Conservation (phyloP, 2,888 invertebrate species). For the Caenorhabditis wallacei region DNA sequence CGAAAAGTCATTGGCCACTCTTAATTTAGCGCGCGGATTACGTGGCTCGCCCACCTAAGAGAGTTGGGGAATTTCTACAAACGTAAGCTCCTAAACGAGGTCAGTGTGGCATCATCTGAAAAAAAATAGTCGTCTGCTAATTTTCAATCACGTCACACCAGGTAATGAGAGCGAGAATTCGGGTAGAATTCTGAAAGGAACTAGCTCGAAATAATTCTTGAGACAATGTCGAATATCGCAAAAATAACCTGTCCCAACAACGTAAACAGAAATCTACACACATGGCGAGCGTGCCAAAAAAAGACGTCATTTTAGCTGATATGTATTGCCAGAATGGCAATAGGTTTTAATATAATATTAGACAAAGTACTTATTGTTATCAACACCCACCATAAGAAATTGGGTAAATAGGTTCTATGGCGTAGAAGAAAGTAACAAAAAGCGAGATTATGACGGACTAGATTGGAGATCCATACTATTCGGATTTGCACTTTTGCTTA, state of each 20-base stretch:
- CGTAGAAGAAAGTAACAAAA: slow-evolving; percentile 25
- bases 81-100: background rate
- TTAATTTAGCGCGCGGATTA: slow-evolving; percentile 38
- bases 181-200: slow-evolving; percentile 19
- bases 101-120: slow-evolving; percentile 23
- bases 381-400: slow-evolving; percentile 15
- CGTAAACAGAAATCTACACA: slow-evolving; percentile 36
- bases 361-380: slow-evolving; percentile 51
- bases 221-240: slow-evolving; percentile 47
- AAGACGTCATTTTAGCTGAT: slow-evolving; percentile 40
- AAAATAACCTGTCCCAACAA: slow-evolving; percentile 46
- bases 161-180: slow-evolving; percentile 5
- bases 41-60: slow-evolving; percentile 51
- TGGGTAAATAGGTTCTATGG: slow-evolving; percentile 1
- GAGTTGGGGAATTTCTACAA: background rate
- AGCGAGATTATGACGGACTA: slow-evolving; percentile 22
- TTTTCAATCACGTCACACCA: slow-evolving; percentile 45
- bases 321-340: slow-evolving; percentile 12
- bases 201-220: slow-evolving; percentile 46
- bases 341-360: slow-evolving; percentile 12
- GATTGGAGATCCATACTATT: background rate
- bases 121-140: slow-evolving; percentile 14
- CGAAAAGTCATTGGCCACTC: background rate
- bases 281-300: slow-evolving; percentile 3
- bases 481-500: background rate